Evolutionary conservation across 2,113 vertebrate genomes (phyloP).

Genomic region (Struthidea cinerea): DNA sequence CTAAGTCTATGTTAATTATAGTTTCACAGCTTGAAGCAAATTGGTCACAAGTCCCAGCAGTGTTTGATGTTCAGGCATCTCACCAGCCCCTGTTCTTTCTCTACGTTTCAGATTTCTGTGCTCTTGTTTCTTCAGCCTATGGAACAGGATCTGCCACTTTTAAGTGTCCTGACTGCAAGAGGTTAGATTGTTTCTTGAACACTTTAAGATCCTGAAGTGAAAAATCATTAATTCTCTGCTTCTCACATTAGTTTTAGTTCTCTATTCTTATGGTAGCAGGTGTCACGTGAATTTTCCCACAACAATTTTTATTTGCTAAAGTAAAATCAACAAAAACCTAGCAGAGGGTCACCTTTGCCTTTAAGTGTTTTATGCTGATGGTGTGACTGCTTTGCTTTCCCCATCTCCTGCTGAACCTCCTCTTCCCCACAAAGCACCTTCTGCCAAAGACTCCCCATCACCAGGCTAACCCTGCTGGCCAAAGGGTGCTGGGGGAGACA

Average conservation of each 20-base stretch:
- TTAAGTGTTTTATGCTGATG: background rate
- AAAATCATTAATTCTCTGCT: background rate
- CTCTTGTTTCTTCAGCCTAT: background rate
- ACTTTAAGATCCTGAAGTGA: background rate
- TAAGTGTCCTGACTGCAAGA: background rate
- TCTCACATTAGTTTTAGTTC: background rate
- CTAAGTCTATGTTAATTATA: background rate
- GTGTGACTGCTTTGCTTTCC: background rate
- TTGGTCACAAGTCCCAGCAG: background rate
- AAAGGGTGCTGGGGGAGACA: background rate
- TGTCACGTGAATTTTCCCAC: background rate
- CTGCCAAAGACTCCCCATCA: background rate
- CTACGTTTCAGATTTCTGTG: fast-evolving
- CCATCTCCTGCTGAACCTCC: background rate
- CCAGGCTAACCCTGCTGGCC: background rate
- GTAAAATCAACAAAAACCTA: background rate
- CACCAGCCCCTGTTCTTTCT: background rate
- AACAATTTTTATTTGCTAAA: background rate
- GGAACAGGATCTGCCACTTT: background rate
- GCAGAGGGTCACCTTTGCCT: background rate
- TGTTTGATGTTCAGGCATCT: background rate
- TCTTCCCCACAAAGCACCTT: background rate
- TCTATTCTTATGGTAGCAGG: background rate
- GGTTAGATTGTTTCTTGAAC: background rate
- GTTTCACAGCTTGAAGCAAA: background rate